These are phyloP conservation scores for Capitella teleta DNA, from an alignment of 1,140 invertebrate genomes.

Conservation along the genomic window DNA sequence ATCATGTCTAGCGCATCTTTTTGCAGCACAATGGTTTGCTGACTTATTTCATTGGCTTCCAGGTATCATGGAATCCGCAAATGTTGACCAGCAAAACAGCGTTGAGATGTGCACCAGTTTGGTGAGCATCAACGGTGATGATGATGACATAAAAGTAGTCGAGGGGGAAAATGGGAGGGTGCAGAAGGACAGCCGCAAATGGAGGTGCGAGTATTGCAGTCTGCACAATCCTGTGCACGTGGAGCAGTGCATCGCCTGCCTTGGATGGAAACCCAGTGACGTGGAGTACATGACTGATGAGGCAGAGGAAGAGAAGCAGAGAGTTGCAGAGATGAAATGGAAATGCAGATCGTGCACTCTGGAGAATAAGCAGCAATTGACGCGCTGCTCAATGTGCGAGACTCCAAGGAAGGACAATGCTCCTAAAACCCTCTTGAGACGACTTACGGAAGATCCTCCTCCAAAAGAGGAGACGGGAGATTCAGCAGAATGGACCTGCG, in stretches of 20 bases:
- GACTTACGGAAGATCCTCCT: too few relatives aligned
- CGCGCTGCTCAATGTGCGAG: constrained; percentile 54
- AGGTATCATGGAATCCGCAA: too few relatives aligned
- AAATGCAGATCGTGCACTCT: constrained; percentile 51
- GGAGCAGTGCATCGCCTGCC: constrained; percentile 12
- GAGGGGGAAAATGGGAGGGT: not conserved
- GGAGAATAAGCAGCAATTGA: constrained; percentile 43
- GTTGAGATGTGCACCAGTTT: not conserved
- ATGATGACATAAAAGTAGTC: not conserved
- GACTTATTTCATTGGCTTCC: too few relatives aligned
- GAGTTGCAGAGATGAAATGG: too few relatives aligned
- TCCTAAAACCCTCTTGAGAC: not conserved
- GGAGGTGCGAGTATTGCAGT: constrained; percentile 10
- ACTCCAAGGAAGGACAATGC: constrained; percentile 34
- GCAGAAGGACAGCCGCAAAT: constrained; percentile 2
- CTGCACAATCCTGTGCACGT: constrained; percentile 5
- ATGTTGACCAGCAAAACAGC: too few relatives aligned
- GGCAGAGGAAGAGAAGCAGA: not conserved
- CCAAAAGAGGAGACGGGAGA: constrained; percentile 2
- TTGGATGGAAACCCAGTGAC: not conserved
- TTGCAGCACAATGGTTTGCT: too few relatives aligned
- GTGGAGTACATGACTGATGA: not conserved
- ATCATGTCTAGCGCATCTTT: too few relatives aligned
- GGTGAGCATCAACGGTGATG: not conserved
- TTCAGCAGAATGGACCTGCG: constrained; percentile 61